Evolutionary conservation across 2,888 invertebrate genomes (phyloP), one percentile per base, ranked within the genome.

Genomic region (Cosmia trapezina): DNA sequence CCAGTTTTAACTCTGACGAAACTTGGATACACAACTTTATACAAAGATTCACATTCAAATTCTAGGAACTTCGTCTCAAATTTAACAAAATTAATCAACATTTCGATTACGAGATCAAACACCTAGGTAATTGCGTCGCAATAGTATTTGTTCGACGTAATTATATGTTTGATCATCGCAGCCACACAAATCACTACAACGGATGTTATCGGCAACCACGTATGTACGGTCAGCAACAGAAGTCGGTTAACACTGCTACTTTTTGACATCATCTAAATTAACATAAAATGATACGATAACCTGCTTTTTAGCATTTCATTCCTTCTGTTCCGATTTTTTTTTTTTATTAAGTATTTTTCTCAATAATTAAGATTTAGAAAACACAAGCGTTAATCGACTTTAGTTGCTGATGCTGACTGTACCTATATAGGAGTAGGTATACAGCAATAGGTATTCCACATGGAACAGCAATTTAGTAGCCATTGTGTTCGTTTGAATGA

Each of bases 61-160:
- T 78, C 56, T 51, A 6, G 2, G 41, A 71, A 78, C 11, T 37
- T 62, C 22, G 17, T 47, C 14, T 51, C 11, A 8, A n/a, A n/a
- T n/a, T n/a, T n/a, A n/a, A n/a, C n/a, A n/a, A n/a, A 43, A 47
- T 1, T 49, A 49, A 71, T 41, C 17, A 3, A 62, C 37, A 43
- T 22, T 17, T 57, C 19, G 51, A 22, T 47, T 41, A 62, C 49
- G 73, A 56, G 33, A 22, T 17, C 45, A 9, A 33, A n/a, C 28
- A 28, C 28, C n/a, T n/a, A 28, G 1, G 28, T 28, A 28, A 28
- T 28, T 28, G 3, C 28, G 28, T 28, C 28, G 28, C 1, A 28
- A 28, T 28, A n/a, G n/a, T 49, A 49, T 2, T 33, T 33, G n/a
- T 51, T 63, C 14, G 19, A 19, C 28, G 45, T 28, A 28, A 45